Evolutionary conservation across 2,113 vertebrate genomes (phyloP).

Genomic region (Prinia subflava): DNA sequence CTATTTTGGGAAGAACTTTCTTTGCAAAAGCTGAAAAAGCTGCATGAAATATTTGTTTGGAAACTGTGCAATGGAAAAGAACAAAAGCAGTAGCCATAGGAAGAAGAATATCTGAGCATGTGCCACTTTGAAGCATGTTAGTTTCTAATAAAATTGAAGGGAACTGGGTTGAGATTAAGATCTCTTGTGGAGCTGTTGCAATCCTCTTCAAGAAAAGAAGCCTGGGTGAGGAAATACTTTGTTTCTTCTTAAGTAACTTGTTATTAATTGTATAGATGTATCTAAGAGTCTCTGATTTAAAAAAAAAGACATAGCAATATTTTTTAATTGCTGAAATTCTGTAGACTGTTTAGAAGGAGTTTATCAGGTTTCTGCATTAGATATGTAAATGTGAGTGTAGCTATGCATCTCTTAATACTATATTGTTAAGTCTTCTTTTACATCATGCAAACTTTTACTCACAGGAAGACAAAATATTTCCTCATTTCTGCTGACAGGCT

Average conservation of each 20-base stretch:
- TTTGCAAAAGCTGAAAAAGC: neutral
- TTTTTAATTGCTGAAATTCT: neutral
- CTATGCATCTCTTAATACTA: neutral
- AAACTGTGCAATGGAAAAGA: neutral
- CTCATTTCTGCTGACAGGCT: too few species aligned
- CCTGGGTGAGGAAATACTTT: neutral
- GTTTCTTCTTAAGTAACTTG: neutral
- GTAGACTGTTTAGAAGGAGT: neutral
- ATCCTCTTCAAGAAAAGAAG: neutral
- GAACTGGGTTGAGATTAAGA: neutral
- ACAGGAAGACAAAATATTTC: neutral
- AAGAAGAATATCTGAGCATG: neutral
- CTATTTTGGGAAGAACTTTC: neutral
- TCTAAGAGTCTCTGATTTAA: neutral
- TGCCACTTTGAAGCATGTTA: neutral
- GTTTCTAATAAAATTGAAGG: neutral
- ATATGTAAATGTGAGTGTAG: neutral
- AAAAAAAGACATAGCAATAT: neutral
- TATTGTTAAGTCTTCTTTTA: neutral
- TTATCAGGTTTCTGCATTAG: neutral
- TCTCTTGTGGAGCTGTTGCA: neutral
- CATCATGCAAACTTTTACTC: neutral
- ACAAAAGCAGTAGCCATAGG: neutral
- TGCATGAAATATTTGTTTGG: neutral
- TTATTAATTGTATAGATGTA: neutral